These are phyloP conservation scores for Phycodurus eques DNA, from an alignment of 2,113 vertebrate genomes.

Conservation along the genomic window DNA sequence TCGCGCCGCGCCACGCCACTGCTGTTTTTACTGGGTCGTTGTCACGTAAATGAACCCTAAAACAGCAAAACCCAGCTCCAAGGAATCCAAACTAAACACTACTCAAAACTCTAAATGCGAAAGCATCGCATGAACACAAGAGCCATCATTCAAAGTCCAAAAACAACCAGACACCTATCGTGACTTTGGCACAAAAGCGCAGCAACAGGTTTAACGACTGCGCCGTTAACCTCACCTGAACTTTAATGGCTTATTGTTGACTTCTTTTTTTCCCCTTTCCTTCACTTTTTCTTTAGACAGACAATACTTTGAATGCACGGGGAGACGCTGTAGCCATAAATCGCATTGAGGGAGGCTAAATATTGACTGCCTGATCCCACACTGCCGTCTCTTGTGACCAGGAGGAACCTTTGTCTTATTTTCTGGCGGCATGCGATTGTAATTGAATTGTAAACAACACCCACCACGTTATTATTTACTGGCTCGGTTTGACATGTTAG, in stretches of 20 bases:
- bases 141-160: neutral
- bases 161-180: neutral
- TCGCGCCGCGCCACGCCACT: neutral
- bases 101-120: neutral
- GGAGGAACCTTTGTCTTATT: slow-evolving; percentile 44
- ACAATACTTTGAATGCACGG: slow-evolving; percentile 43
- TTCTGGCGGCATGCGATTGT: slow-evolving; percentile 45
- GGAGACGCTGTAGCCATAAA: slow-evolving; percentile 47
- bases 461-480: slow-evolving; percentile 70
- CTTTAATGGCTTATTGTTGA: slow-evolving; percentile 6
- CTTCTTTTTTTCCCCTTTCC: neutral
- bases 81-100: neutral
- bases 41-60: neutral
- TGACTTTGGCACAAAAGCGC: neutral
- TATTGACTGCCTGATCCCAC: slow-evolving; percentile 60
- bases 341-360: slow-evolving; percentile 41
- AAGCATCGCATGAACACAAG: neutral
- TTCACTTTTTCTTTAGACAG: slow-evolving; percentile 7
- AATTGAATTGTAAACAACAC: slow-evolving; percentile 72
- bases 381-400: slow-evolving; percentile 47
- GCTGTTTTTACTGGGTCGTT: neutral
- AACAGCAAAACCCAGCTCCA: neutral
- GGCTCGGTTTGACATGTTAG: slow-evolving; percentile 83
- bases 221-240: slow-evolving; percentile 13
- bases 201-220: slow-evolving; percentile 5